Evolutionary conservation across 2,113 vertebrate species (phyloP), one percentile per base, ranked within the genome.

Genomic region (Danionella cerebrum): DNA sequence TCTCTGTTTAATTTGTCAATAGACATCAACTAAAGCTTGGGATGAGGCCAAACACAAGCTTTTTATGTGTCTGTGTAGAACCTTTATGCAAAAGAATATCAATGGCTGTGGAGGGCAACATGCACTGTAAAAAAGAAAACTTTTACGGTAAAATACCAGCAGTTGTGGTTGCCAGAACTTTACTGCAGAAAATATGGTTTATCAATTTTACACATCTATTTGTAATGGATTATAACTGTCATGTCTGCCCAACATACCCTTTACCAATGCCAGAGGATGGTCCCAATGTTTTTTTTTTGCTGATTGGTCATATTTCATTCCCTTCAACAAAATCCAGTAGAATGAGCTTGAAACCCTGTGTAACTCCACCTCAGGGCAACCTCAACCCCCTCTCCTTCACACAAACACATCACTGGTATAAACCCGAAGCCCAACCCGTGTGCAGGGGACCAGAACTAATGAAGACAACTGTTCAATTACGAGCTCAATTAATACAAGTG

Each of bases 391-490:
- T 66, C 41, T 74, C 76, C 75, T 59, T 73, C 76, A 19, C 65
- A 19, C 62, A 75, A 81, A 80, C 80, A 76, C 83, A 81, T 80
- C 64, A 71, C 73, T 78, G 69, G 67, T 81, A n/a, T n/a, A 85
- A 88, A 84, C 82, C 79, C 6, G 42, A 80, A 70, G 80, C 74
- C 59, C 76, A 70, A 76, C 79, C 81, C 58, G 76, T 74, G 77
- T 79, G 85, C 83, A 77, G 60, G 75, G 76, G 75, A 85, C 82
- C 82, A 83, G 83, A 88, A 89, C 88, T 86, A 88, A 89, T 88
- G 82, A 88, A 86, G 86, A 89, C 86, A 87, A 89, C 87, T 87
- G 86, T 87, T 88, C 88, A 87, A 89, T 89, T 89, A 88, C 74
- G 69, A 79, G 82, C 85, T 85, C 85, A 85, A 90, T 89, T 87